Evolutionary conservation across 2,888 invertebrate species (phyloP), one percentile per base, ranked within the genome.

Genomic region (Aspidapion aeneum): DNA sequence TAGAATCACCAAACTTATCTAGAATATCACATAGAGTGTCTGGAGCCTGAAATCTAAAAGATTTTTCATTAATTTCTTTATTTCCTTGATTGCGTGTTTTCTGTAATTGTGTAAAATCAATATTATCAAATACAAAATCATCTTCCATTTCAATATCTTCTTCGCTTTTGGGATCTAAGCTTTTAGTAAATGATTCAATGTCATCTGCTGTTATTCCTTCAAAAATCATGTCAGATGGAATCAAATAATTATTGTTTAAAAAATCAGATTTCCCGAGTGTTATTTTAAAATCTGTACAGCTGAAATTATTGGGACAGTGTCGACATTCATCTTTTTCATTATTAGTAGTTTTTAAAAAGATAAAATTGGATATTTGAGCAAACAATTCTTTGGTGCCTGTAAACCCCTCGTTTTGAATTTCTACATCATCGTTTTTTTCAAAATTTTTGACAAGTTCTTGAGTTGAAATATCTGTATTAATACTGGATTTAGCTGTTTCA

Each of bases 261-360:
- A 52, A 19, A 1, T 19, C 18, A 1, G 52, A 1, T 21, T 20
- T 52, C 7, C 60, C 17, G 3, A 51, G 35, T n/a, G 50, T 55
- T 18, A 66, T 56, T 1, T 12, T 16, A 18, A 50, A 63, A 62
- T 70, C 64, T 56, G 72, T 72, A 69, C 84, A 85, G 50, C 81
- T 74, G 68, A 82, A 82, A 18, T 82, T 70, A 63, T 79, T 77
- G 21, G 78, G 72, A 68, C 85, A 86, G 57, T 83, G 70, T 61
- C 78, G 79, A 72, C 85, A 85, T 35, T n/a, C n/a, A 68, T 74
- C 22, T 61, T 69, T n/a, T 64, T 60, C n/a, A 63, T 63, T 18
- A 60, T 49, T 57, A 16, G 61, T 63, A 21, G 64, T 66, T 59
- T 69, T 63, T 48, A 74, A 72, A 5, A 72, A 65, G 21, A 74